These are phyloP conservation scores for Melanerpes formicivorus DNA, from an alignment of 2,113 vertebrate species.

Conservation along the genomic window DNA sequence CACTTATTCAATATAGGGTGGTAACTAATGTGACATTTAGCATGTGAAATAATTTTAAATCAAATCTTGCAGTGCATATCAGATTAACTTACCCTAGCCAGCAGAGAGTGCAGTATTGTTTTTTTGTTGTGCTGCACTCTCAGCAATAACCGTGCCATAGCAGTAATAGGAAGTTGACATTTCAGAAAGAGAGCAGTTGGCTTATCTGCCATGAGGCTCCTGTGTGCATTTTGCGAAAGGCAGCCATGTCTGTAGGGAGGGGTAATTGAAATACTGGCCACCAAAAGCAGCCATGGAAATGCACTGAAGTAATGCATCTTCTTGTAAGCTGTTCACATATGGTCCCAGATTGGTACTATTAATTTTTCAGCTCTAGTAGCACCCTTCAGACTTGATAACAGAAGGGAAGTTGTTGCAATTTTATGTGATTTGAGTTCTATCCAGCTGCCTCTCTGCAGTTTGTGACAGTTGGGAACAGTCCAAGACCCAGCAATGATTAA, in stretches of 20 bases:
- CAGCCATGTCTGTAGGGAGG: background rate
- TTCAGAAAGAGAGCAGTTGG: background rate
- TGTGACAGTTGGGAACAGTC: background rate
- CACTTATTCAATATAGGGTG: background rate
- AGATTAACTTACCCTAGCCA: background rate
- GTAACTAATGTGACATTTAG: background rate
- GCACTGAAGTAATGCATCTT: background rate
- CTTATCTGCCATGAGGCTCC: background rate
- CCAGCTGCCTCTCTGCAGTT: slow-evolving; percentile 27
- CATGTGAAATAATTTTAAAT: background rate
- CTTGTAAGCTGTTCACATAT: background rate
- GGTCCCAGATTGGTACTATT: background rate
- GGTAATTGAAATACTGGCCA: fast-evolving
- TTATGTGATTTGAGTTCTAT: background rate
- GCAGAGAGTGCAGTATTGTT: background rate
- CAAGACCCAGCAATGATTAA: background rate
- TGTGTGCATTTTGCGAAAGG: background rate
- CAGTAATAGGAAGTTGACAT: background rate
- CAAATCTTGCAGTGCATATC: background rate
- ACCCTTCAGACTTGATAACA: background rate
- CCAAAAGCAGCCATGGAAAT: background rate
- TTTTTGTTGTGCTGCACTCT: background rate
- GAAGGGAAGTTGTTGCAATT: background rate
- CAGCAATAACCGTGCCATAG: background rate
- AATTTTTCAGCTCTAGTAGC: slow-evolving; percentile 1